These are phyloP conservation scores for Dolichoris vasculosae DNA, from an alignment of 1,140 invertebrate species.

Conservation along the genomic window DNA sequence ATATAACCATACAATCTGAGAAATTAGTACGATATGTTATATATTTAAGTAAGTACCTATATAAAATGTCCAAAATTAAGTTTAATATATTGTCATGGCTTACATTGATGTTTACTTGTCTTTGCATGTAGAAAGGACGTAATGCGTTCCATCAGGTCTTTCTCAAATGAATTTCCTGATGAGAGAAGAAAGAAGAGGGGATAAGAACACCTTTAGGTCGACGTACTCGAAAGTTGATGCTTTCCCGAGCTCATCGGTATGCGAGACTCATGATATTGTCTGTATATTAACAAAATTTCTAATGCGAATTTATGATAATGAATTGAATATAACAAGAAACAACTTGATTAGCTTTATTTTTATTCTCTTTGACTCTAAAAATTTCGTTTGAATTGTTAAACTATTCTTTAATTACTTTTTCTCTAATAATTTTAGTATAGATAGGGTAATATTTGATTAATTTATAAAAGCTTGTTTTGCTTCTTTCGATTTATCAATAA, in stretches of 20 bases:
- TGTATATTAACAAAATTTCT: constrained; percentile 68
- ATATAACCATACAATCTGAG: not conserved
- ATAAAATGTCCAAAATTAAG: not conserved
- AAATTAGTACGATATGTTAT: not conserved
- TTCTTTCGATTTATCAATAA: too few relatives aligned
- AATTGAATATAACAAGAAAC: constrained; percentile 7
- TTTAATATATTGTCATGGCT: not conserved
- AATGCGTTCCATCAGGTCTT: not conserved
- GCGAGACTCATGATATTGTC: constrained; percentile 58
- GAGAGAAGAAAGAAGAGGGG: not conserved
- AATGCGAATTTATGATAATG: constrained; percentile 68
- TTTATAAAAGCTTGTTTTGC: too few relatives aligned
- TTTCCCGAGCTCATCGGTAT: constrained; percentile 66
- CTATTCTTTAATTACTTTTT: not conserved
- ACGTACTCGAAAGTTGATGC: constrained; percentile 71
- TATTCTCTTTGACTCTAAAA: not conserved
- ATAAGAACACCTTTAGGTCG: constrained; percentile 57
- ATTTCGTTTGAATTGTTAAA: not conserved
- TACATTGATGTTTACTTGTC: not conserved
- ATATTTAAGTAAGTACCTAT: not conserved
- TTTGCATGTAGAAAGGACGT: constrained; percentile 25
- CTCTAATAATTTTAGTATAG: not conserved
- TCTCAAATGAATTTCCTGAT: not conserved
- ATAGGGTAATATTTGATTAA: not conserved
- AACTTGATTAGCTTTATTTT: not conserved